These are phyloP conservation scores for Cyclura pinguis DNA, from an alignment of 2,797 vertebrate species.

Conservation along the genomic window DNA sequence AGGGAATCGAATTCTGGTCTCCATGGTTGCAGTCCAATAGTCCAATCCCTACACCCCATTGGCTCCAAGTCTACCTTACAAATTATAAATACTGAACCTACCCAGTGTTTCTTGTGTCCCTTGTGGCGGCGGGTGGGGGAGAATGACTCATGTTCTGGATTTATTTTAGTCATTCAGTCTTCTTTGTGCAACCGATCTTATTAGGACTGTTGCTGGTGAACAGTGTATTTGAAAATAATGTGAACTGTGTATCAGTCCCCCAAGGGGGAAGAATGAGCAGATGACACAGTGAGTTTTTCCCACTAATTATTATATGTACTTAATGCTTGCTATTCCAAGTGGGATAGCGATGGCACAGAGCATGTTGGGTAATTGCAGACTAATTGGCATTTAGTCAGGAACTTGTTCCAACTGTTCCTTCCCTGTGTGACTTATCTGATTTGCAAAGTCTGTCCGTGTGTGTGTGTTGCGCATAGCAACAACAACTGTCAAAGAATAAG, in stretches of 20 bases:
- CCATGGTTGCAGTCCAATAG: too few species aligned
- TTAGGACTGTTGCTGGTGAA: not conserved
- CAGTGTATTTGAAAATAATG: not conserved
- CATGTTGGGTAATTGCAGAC: conserved; percentile 20
- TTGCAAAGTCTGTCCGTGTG: not conserved
- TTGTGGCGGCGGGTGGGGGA: too few species aligned
- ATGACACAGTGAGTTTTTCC: not conserved
- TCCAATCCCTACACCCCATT: too few species aligned
- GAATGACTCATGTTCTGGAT: too few species aligned
- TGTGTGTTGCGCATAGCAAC: conserved; percentile 3
- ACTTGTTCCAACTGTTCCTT: conserved; percentile 1
- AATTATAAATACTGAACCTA: too few species aligned
- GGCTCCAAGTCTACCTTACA: too few species aligned
- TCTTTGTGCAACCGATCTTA: not conserved
- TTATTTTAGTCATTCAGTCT: too few species aligned
- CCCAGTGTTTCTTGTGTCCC: too few species aligned
- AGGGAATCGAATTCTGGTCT: too few species aligned
- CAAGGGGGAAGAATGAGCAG: not conserved
- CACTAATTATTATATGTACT: not conserved
- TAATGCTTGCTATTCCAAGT: not conserved
- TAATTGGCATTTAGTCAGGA: conserved; percentile 17
- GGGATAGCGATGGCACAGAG: not conserved
- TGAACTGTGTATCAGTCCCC: not conserved
- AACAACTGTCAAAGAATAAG: conserved; percentile 6
- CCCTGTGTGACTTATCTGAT: not conserved